Evolutionary conservation across 2,888 invertebrate species (phyloP).

Genomic region (Buathra laborator): DNA sequence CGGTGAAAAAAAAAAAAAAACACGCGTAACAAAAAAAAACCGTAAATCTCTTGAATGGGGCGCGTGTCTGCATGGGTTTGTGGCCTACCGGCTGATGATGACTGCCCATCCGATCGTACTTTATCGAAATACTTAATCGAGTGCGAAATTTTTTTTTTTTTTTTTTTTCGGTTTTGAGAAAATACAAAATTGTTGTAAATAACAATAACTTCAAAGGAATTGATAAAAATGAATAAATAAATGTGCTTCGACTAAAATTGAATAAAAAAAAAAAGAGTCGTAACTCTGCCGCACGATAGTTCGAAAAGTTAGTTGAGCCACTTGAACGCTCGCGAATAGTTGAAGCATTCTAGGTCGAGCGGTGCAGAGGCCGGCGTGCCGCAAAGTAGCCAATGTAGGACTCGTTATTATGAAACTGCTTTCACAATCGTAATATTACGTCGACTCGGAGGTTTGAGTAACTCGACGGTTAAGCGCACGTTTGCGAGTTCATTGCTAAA

Average conservation of each 20-base stretch:
- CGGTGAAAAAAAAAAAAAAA: neutral
- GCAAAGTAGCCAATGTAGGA: slow-evolving; percentile 31
- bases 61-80: neutral
- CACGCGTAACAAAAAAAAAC: neutral
- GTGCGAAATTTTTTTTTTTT: neutral
- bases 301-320: neutral
- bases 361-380: slow-evolving; percentile 1
- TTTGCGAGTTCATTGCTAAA: slow-evolving; percentile 52
- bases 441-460: neutral
- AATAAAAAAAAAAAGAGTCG: too few relatives aligned
- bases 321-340: neutral
- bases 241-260: too few relatives aligned
- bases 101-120: too few relatives aligned
- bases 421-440: slow-evolving; percentile 56
- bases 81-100: neutral
- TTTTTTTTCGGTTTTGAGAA: neutral
- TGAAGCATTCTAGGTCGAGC: slow-evolving; percentile 35
- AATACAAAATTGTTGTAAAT: neutral
- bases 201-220: too few relatives aligned
- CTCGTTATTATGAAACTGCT: slow-evolving; percentile 53
- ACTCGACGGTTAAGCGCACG: neutral
- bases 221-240: too few relatives aligned
- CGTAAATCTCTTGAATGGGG: slow-evolving; percentile 5
- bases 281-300: neutral
- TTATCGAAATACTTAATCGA: too few relatives aligned